Percentiles rank a stretch among this genome's conserved stretches.
These are phyloP conservation scores for Dyspetes luteomarginatus DNA, from an alignment of 2,888 invertebrate genomes.

Conservation along the genomic window DNA sequence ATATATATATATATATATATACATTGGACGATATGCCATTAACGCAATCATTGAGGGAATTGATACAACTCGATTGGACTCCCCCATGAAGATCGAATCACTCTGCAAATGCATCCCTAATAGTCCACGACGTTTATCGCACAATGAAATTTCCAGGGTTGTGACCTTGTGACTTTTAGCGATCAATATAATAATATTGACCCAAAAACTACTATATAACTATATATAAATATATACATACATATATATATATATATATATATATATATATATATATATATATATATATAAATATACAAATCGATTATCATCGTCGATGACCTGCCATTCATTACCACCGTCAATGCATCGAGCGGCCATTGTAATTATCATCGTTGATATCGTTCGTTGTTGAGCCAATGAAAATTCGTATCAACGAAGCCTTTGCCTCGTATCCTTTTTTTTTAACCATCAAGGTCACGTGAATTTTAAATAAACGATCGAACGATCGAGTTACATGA, in stretches of 20 bases:
- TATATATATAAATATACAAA: no score
- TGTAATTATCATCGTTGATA: constrained; percentile 17
- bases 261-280: no score
- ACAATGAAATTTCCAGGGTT: not conserved
- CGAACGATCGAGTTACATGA: no score
- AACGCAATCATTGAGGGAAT: constrained; percentile 1
- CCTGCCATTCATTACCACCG: constrained; percentile 26
- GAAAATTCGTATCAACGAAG: no score
- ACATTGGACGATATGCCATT: not conserved
- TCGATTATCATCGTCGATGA: constrained; percentile 16
- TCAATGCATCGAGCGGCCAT: constrained; percentile 19
- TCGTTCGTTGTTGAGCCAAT: constrained; percentile 12
- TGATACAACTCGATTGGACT: not conserved
- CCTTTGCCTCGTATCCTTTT: no score
- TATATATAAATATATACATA: no score
- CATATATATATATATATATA: no score
- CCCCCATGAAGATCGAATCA: not conserved
- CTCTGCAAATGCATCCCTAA: not conserved
- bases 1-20: not conserved
- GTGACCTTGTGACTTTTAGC: not conserved
- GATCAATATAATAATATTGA: not conserved
- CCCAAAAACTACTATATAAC: not conserved
- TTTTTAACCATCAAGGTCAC: constrained; percentile 11
- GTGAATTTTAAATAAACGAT: constrained; percentile 11
- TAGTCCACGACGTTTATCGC: not conserved